Base-by-base conservation (phyloP, 2,797 vertebrate species). In the Apogon talboti region DNA sequence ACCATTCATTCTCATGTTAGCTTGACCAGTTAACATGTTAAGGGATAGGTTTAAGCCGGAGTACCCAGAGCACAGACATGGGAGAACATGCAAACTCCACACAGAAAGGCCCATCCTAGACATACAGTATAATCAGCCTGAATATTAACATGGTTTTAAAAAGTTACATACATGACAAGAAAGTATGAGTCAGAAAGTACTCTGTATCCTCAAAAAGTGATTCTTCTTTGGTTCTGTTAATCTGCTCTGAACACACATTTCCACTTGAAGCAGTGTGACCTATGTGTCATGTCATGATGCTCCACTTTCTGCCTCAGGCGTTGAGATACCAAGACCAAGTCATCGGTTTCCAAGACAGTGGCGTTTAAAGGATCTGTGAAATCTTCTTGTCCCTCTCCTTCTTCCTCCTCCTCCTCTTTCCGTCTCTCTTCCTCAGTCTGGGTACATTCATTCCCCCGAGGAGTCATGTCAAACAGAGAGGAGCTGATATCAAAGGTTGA, bases 401-500 rank as follows among this genome's bases (percentile, higher is more conserved):
- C 16, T 16, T 47, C 37, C 19, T 40, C 33, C 6, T 18, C 15
- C 16, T 44, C 43, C 51, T 16, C 30, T 19, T 41, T 24, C 47
- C 35, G 14, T 15, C 1, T 7, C 47, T 28, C 19, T 24, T 37
- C 42, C 45, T 64, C 30, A 8, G 30, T 21, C 40, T 56, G 66
- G 37, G 51, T 48, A 61, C 67, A 60, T 24, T 61, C 7, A 1
- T 49, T 28, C 65, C 76, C 60, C 48, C 21, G 1, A 75, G 78
- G 64, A 71, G 46, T 57, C 53, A 1, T 69, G 76, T 76, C 68
- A 61, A 74, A 69, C 68, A 55, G 66, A 71, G 56, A 74, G 50
- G 49, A 58, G 71, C 72, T 38, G 60, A 65, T 80, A 80, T 84
- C 79, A 82, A 76, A 87, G 74, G 63, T 67, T 71, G 60, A 6